phyloP scores from a whole-genome alignment of 2,888 invertebrate genomes.

The Uropetala carovei region DNA sequence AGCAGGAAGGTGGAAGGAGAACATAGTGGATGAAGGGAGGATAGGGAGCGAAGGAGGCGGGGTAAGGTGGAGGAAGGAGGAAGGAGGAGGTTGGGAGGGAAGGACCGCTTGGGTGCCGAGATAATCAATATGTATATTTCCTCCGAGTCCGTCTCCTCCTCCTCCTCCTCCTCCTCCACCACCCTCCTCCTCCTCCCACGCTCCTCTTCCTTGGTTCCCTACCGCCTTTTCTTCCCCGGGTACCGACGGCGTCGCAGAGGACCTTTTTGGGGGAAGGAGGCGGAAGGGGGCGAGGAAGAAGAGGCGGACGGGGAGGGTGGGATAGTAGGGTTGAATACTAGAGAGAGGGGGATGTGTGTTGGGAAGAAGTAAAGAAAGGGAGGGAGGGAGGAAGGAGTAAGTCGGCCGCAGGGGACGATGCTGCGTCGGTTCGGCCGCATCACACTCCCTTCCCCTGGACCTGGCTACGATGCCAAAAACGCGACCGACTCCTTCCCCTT shows the following conservation, averaged over 20 bases:
- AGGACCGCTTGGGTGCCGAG: constrained; percentile 54
- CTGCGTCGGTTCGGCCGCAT: constrained; percentile 50
- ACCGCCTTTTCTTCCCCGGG: neutral
- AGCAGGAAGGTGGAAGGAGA: constrained; percentile 39
- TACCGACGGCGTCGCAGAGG: constrained; percentile 46
- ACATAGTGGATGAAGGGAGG: neutral
- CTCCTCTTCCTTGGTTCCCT: constrained; percentile 1
- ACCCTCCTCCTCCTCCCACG: constrained; percentile 4
- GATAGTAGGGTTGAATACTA: neutral
- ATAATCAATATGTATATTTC: constrained; percentile 64
- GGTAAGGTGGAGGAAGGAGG: neutral
- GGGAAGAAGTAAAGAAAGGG: neutral
- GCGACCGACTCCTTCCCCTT: neutral
- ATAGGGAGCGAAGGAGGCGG: neutral
- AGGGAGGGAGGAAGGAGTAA: neutral
- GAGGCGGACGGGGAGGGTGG: neutral
- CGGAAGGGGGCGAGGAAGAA: neutral
- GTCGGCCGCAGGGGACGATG: constrained; percentile 53
- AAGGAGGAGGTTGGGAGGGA: constrained; percentile 17
- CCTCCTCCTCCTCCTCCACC: neutral
- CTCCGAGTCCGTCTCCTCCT: constrained; percentile 47
- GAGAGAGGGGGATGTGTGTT: neutral
- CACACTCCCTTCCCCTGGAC: constrained; percentile 20
- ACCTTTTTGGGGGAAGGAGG: neutral
- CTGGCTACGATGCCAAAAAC: constrained; percentile 59